phyloP scores from a whole-genome alignment of 1,140 invertebrate species.

The Steinernema feltiae region DNA sequence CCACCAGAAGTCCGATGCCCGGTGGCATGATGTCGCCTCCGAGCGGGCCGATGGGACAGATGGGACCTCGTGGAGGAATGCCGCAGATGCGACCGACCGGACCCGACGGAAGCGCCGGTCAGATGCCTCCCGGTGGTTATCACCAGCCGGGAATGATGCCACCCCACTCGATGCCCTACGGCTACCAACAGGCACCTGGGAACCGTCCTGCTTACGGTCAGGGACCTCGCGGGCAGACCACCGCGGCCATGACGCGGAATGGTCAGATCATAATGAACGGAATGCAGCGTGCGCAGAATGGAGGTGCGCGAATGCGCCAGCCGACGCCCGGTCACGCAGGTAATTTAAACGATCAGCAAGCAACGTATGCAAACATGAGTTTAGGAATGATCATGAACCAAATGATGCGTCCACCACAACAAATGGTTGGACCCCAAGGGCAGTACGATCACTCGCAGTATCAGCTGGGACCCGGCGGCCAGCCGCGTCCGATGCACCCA shows the following conservation, averaged over 20 bases:
- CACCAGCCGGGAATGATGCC: background rate
- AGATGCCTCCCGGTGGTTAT: slow-evolving; percentile 17
- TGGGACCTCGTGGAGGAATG: background rate
- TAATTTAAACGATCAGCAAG: no score
- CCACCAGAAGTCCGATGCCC: slow-evolving; percentile 13
- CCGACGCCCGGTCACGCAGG: background rate
- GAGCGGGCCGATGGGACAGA: slow-evolving; percentile 18
- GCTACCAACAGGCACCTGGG: background rate
- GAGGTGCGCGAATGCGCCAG: background rate
- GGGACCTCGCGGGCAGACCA: background rate
- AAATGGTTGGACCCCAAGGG: background rate
- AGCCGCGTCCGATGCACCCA: background rate
- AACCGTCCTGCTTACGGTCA: background rate
- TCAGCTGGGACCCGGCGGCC: background rate
- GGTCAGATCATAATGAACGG: background rate
- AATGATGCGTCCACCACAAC: background rate
- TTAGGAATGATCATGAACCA: background rate
- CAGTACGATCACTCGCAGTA: background rate
- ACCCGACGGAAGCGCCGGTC: slow-evolving; percentile 4
- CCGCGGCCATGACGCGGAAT: background rate
- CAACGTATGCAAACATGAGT: no score
- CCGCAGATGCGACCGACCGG: background rate
- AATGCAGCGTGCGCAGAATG: background rate
- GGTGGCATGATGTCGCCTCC: slow-evolving; percentile 16
- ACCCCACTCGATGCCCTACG: background rate